These are phyloP conservation scores for Pandemis heparana DNA, from an alignment of 2,888 invertebrate genomes.

Conservation along the genomic window DNA sequence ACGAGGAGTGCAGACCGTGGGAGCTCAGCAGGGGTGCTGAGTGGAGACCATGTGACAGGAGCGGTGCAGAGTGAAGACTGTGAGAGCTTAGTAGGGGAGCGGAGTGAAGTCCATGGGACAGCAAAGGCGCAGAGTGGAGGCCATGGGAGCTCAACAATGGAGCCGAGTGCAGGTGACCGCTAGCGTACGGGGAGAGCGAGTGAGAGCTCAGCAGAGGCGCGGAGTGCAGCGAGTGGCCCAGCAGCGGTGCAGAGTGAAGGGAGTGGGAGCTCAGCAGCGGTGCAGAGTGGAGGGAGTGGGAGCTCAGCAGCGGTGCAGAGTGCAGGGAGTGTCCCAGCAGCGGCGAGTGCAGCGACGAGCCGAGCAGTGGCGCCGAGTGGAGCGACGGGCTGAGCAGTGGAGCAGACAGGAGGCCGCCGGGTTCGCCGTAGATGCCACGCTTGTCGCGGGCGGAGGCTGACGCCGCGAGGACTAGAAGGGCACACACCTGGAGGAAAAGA, in stretches of 20 bases:
- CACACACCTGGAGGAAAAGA: constrained; percentile 52
- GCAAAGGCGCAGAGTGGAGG: constrained; percentile 30
- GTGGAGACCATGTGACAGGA: constrained; percentile 19
- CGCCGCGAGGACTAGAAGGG: constrained; percentile 57
- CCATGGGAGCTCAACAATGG: constrained; percentile 42
- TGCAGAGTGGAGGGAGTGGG: constrained; percentile 43
- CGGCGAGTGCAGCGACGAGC: constrained; percentile 38
- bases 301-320: constrained; percentile 46
- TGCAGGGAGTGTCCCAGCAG: constrained; percentile 39
- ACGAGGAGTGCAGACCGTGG: constrained; percentile 32
- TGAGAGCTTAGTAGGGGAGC: constrained; percentile 9
- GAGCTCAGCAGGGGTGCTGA: constrained; percentile 35
- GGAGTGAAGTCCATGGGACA: constrained; percentile 18
- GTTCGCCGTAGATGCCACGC: constrained; percentile 65
- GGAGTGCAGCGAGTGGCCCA: constrained; percentile 36
- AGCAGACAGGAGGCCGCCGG: constrained; percentile 55
- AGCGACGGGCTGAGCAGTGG: constrained; percentile 44
- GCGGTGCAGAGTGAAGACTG: constrained; percentile 18
- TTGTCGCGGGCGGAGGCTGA: constrained; percentile 58
- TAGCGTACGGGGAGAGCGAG: neutral
- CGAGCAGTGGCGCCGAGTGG: constrained; percentile 32
- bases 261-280: constrained; percentile 38
- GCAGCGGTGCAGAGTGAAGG: constrained; percentile 43
- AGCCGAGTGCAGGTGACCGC: constrained; percentile 26
- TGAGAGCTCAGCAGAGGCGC: constrained; percentile 30